Evolutionary conservation across 2,113 vertebrate genomes (phyloP).

Genomic region (Pomatostomus ruficeps): DNA sequence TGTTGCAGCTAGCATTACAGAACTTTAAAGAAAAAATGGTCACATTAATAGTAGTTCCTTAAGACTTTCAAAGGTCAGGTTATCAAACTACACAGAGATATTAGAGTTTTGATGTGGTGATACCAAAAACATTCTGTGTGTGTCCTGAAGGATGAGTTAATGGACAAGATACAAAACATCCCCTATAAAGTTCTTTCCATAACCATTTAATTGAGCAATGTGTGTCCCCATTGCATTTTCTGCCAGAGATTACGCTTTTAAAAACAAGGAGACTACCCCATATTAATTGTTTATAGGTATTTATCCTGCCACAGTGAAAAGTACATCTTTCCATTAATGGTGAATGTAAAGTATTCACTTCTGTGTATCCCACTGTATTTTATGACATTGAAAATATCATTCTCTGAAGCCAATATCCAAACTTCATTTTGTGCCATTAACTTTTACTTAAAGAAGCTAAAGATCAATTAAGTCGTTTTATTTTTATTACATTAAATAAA

Average conservation of each 20-base stretch:
- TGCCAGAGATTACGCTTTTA: neutral
- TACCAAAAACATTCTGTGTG: neutral
- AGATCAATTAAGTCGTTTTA: slow-evolving; percentile 66
- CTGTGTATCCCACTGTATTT: neutral
- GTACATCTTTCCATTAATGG: neutral
- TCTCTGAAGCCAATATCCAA: neutral
- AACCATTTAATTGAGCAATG: neutral
- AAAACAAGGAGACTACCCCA: neutral
- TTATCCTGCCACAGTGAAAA: neutral
- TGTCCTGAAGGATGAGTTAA: neutral
- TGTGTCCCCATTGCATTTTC: neutral
- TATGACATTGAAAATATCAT: slow-evolving; percentile 23
- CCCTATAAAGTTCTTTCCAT: neutral
- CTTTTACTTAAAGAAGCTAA: slow-evolving; percentile 46
- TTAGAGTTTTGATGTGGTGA: neutral
- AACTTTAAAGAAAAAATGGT: neutral
- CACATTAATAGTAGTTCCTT: neutral
- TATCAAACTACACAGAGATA: neutral
- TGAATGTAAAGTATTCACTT: neutral
- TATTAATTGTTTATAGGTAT: neutral
- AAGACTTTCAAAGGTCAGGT: neutral
- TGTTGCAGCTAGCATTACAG: neutral
- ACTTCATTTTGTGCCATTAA: slow-evolving; percentile 36
- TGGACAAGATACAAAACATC: neutral
- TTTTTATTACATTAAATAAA: slow-evolving; percentile 65